phyloP scores from a whole-genome alignment of 2,888 invertebrate genomes.

The Parnassius apollo region DNA sequence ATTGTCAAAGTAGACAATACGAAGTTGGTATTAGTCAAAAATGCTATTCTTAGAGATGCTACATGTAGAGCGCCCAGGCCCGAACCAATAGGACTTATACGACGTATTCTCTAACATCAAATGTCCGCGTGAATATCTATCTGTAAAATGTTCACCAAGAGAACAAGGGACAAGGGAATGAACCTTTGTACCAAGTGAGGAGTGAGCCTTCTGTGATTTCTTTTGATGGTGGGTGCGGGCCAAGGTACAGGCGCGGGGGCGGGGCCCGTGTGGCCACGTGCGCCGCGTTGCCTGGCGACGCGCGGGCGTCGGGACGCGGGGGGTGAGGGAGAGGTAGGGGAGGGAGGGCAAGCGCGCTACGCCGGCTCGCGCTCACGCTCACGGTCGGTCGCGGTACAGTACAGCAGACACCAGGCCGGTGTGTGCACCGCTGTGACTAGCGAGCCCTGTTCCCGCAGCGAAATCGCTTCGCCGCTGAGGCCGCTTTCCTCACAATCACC shows the following conservation, averaged over 20 bases:
- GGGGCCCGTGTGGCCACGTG: constrained; percentile 59
- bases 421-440: constrained; percentile 35
- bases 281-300: constrained; percentile 41
- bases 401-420: constrained; percentile 25
- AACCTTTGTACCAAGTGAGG: too few relatives aligned
- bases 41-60: too few relatives aligned
- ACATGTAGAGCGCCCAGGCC: too few relatives aligned
- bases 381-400: constrained; percentile 22
- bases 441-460: constrained; percentile 7
- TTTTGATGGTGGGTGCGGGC: not conserved
- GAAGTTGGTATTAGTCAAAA: too few relatives aligned
- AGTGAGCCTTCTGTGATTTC: too few relatives aligned
- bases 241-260: constrained; percentile 30
- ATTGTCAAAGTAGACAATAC: too few relatives aligned
- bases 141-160: too few relatives aligned
- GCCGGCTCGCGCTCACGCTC: constrained; percentile 28
- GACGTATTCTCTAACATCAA: too few relatives aligned
- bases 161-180: too few relatives aligned
- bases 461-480: constrained; percentile 3
- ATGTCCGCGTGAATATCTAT: too few relatives aligned
- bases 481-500: constrained; percentile 3
- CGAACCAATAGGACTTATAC: too few relatives aligned
- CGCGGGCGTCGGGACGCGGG: constrained; percentile 55
- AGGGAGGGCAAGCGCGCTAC: constrained; percentile 35
- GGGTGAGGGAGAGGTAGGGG: constrained; percentile 34